phyloP scores from a whole-genome alignment of 2,113 vertebrate species.

The Chaenogobius annularis region DNA sequence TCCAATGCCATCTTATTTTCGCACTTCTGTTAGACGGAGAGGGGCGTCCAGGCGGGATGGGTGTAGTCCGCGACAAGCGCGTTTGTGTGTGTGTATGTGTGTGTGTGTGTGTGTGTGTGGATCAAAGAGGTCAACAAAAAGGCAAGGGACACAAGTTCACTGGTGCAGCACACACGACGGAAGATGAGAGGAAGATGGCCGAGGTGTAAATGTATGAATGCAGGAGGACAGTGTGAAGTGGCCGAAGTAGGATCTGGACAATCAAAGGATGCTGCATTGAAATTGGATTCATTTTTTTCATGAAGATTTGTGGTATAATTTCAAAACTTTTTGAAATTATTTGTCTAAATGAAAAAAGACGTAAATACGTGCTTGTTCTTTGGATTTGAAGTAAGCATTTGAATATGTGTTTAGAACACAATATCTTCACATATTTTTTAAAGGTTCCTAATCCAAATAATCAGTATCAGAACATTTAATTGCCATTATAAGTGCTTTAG shows the following conservation, averaged over 20 bases:
- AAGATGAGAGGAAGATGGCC: conserved; percentile 14
- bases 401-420: too few species aligned
- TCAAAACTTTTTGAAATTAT: too few species aligned
- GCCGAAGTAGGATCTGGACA: not conserved
- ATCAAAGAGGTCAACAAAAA: conserved; percentile 77
- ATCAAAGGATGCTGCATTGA: not conserved
- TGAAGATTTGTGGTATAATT: not conserved
- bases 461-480: too few species aligned
- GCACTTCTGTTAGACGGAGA: conserved; percentile 82
- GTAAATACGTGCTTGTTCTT: too few species aligned
- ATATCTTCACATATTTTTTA: not conserved
- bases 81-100: too few species aligned
- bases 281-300: not conserved
- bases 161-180: conserved; percentile 13
- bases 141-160: conserved; percentile 86
- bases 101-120: conserved; percentile 6
- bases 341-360: too few species aligned
- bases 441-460: not conserved
- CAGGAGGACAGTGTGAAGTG: conserved; percentile 6
- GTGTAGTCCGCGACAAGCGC: conserved; percentile 66
- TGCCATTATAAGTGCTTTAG: too few species aligned
- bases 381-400: too few species aligned
- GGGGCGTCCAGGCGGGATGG: conserved; percentile 80
- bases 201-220: conserved; percentile 28
- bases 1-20: conserved; percentile 89